Conservation (phyloP, 2,797 vertebrate genomes). For the Cyclura pinguis region DNA sequence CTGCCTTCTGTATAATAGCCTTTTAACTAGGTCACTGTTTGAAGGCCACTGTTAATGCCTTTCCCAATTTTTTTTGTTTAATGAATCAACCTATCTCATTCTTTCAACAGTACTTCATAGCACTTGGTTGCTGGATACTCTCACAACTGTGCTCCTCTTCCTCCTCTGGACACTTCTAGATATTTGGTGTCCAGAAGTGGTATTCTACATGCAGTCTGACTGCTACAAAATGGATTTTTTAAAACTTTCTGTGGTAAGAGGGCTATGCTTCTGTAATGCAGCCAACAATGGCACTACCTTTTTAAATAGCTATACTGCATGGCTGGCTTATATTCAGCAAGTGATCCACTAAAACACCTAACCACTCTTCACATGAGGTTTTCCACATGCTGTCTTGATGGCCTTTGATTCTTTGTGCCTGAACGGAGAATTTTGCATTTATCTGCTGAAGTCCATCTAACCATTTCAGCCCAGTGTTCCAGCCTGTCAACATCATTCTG, state of each 20-base stretch:
- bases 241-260: background rate
- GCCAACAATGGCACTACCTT: background rate
- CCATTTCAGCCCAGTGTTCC: background rate
- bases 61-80: background rate
- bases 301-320: background rate
- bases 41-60: background rate
- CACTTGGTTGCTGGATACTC: background rate
- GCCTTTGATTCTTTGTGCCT: background rate
- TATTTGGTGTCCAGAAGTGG: background rate
- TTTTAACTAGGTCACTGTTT: background rate
- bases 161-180: background rate
- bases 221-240: background rate
- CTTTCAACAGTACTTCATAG: background rate
- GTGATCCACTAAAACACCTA: background rate
- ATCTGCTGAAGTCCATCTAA: background rate
- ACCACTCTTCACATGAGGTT: background rate
- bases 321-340: background rate
- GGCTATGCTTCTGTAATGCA: background rate
- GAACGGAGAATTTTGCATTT: background rate
- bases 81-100: background rate
- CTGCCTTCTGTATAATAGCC: background rate
- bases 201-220: background rate
- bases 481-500: background rate
- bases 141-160: background rate
- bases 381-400: background rate